phyloP scores from a whole-genome alignment of 2,888 invertebrate genomes.

The Bombylius major region DNA sequence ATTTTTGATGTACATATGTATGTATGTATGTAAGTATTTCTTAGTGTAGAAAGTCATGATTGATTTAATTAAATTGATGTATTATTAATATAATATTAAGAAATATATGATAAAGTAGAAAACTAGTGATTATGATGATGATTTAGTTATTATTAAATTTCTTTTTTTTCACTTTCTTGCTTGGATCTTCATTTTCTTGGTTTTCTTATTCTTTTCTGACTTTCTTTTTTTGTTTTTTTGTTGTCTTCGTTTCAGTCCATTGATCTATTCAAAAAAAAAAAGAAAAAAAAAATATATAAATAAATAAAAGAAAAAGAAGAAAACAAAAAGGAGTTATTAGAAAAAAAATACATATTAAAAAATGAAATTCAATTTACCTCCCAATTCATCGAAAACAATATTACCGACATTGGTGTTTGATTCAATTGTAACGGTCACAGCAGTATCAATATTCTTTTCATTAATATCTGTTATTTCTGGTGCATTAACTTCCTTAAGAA shows the following conservation, averaged over 20 bases:
- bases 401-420: not conserved
- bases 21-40: too few species aligned
- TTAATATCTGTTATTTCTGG: not conserved
- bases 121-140: too few species aligned
- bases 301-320: not conserved
- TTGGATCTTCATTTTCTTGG: too few species aligned
- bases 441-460: not conserved
- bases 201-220: not conserved
- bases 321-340: too few species aligned
- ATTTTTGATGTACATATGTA: too few species aligned
- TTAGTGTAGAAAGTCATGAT: too few species aligned
- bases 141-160: too few species aligned
- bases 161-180: too few species aligned
- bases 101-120: too few species aligned
- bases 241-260: slow-evolving; percentile 1
- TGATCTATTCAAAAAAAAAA: not conserved
- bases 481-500: not conserved
- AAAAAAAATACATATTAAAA: too few species aligned
- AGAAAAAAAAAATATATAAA: not conserved
- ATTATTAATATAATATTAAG: too few species aligned
- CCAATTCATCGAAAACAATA: not conserved
- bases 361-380: not conserved
- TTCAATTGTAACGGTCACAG: not conserved
- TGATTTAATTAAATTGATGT: too few species aligned
- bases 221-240: slow-evolving; percentile 1